These are phyloP conservation scores for Xenopus laevis DNA, from an alignment of 2,113 vertebrate species.

Conservation along the genomic window DNA sequence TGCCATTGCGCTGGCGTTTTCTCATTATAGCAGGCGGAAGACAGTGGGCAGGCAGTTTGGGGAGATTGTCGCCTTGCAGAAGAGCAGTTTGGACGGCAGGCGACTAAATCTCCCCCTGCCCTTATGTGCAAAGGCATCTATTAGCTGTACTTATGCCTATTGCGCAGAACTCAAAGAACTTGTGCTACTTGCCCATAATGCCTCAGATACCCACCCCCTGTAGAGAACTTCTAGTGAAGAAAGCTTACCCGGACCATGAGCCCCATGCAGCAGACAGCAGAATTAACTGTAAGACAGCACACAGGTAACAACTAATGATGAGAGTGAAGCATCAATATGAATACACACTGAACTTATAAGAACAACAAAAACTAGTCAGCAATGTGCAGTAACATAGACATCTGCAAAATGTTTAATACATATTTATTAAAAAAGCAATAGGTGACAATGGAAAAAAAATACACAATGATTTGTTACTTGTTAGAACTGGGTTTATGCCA, in stretches of 20 bases:
- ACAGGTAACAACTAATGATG: conserved; percentile 71
- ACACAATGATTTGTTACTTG: too few species aligned
- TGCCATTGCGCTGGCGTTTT: too few species aligned
- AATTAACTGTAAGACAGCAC: conserved; percentile 97
- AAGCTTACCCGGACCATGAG: conserved; percentile 83
- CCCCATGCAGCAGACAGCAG: conserved; percentile 91
- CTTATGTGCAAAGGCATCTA: not conserved
- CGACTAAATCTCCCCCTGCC: too few species aligned
- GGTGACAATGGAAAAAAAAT: too few species aligned
- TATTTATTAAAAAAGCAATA: not conserved
- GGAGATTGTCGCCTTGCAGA: too few species aligned
- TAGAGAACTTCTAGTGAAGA: conserved; percentile 62
- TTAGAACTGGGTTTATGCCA: too few species aligned
- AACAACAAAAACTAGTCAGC: not conserved
- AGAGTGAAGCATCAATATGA: conserved; percentile 49
- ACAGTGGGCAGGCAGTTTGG: too few species aligned
- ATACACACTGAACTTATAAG: conserved; percentile 2
- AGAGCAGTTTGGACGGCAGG: too few species aligned
- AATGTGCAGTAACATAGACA: not conserved
- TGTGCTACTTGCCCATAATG: conserved; percentile 26
- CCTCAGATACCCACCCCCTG: conserved; percentile 55
- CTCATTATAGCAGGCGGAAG: too few species aligned
- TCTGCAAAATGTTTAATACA: not conserved
- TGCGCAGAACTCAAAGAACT: not conserved
- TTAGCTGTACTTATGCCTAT: not conserved